These are phyloP conservation scores for Reinhardtius hippoglossoides DNA, from an alignment of 2,113 vertebrate genomes.

Conservation along the genomic window DNA sequence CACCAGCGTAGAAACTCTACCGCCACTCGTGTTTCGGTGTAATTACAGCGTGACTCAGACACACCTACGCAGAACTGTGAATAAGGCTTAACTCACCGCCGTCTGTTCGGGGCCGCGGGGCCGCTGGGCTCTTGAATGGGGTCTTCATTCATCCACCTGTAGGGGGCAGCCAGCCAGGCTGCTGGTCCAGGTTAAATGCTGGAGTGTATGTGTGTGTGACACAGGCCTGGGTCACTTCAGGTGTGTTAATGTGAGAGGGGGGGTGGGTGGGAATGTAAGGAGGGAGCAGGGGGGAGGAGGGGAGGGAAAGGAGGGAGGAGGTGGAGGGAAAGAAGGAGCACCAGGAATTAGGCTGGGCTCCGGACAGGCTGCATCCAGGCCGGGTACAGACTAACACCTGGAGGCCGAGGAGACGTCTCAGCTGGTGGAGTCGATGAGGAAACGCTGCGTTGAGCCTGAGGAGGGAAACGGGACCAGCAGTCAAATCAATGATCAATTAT, in stretches of 20 bases:
- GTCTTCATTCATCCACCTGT: conserved; percentile 98
- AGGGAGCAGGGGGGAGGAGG: conserved; percentile 28
- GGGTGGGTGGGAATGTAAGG: not conserved
- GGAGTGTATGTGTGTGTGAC: not conserved
- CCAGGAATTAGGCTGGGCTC: conserved; percentile 54
- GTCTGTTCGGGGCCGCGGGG: conserved; percentile 90
- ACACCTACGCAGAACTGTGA: too few relatives aligned
- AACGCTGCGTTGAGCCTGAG: conserved; percentile 16
- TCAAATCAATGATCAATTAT: not conserved
- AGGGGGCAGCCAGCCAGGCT: conserved; percentile 86
- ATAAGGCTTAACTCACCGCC: conserved; percentile 82
- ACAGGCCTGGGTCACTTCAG: not conserved
- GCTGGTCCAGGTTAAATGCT: conserved; percentile 82
- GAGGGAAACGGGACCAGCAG: not conserved
- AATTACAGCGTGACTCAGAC: too few relatives aligned
- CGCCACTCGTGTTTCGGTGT: too few relatives aligned
- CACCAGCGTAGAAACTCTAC: too few relatives aligned
- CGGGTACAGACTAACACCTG: conserved; percentile 40
- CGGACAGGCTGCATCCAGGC: conserved; percentile 46
- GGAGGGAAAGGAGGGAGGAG: conserved; percentile 54
- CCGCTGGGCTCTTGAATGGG: conserved; percentile 93
- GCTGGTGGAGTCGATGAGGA: conserved; percentile 11
- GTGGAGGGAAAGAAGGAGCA: conserved; percentile 33
- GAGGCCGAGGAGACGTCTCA: conserved; percentile 20
- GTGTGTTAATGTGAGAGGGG: too few relatives aligned